Conservation (phyloP, 1,140 invertebrate genomes). For the Colletes gigas region DNA sequence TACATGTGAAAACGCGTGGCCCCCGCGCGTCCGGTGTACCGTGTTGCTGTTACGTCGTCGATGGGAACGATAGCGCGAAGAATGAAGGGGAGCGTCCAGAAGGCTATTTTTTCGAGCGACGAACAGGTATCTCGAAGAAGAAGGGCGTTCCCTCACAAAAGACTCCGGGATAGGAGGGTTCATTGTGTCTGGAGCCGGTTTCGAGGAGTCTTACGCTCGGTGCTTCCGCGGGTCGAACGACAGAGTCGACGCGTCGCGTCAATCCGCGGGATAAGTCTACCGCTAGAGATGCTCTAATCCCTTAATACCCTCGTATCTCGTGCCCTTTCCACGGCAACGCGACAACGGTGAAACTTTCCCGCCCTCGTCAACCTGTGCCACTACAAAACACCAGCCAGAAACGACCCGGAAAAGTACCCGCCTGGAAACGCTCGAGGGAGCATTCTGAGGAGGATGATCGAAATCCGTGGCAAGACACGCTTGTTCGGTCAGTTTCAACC, state of each 20-base stretch:
- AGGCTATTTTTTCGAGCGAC: background rate
- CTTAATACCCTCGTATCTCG: slow-evolving; percentile 56
- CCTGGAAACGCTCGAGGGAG: background rate
- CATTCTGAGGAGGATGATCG: background rate
- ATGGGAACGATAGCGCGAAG: slow-evolving; percentile 14
- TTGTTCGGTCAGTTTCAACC: background rate
- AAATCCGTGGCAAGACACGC: background rate
- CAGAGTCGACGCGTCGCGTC: slow-evolving; percentile 31
- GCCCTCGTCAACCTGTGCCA: slow-evolving; percentile 19
- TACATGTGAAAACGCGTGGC: slow-evolving; percentile 41
- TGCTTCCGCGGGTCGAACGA: slow-evolving; percentile 1
- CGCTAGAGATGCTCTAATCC: slow-evolving; percentile 60
- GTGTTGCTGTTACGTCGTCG: background rate
- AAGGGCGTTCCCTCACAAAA: slow-evolving; percentile 2
- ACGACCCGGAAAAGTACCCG: background rate
- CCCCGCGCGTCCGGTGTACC: background rate
- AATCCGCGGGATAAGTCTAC: slow-evolving; percentile 44
- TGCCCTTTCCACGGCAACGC: background rate
- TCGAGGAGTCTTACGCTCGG: slow-evolving; percentile 7
- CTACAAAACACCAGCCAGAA: background rate
- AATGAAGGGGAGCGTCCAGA: background rate
- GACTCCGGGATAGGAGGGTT: background rate
- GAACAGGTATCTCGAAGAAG: background rate
- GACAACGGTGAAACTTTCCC: background rate
- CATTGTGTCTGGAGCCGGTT: slow-evolving; percentile 9